Percentiles rank a stretch among this genome's conserved stretches.
phyloP scores from a whole-genome alignment of 2,797 vertebrate genomes.

The Characodon lateralis region DNA sequence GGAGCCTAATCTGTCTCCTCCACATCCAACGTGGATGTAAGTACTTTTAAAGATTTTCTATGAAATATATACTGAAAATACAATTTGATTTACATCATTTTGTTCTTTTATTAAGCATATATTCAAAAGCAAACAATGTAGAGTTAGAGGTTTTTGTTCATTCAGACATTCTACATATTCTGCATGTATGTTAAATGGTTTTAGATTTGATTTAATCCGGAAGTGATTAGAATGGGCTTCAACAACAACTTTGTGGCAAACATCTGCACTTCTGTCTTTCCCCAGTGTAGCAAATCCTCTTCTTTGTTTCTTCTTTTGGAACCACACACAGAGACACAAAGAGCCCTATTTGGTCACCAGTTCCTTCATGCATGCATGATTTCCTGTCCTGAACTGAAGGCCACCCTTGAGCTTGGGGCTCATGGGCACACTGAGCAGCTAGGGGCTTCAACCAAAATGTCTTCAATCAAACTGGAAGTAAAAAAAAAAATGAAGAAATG shows the following conservation, averaged over 20 bases:
- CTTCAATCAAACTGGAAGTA: not conserved
- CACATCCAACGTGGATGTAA: not conserved
- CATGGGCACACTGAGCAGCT: not conserved
- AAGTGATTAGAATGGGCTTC: not conserved
- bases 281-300: not conserved
- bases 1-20: not conserved
- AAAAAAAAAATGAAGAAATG: not conserved
- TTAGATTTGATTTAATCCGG: not conserved
- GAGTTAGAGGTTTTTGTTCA: not conserved
- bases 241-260: not conserved
- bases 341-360: not conserved
- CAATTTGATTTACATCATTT: not conserved
- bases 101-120: not conserved
- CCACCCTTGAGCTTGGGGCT: not conserved
- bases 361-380: not conserved
- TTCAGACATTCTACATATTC: not conserved
- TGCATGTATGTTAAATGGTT: conserved; percentile 3
- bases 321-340: not conserved
- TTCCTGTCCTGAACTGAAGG: not conserved
- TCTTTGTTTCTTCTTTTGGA: not conserved
- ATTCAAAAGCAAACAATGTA: not conserved
- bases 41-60: not conserved
- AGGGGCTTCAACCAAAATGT: not conserved
- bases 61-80: not conserved
- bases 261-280: conserved; percentile 1